Percentiles rank a stretch among this genome's conserved stretches.
Conservation (phyloP, 2,797 vertebrate species). For the Leptoclinus maculatus region DNA sequence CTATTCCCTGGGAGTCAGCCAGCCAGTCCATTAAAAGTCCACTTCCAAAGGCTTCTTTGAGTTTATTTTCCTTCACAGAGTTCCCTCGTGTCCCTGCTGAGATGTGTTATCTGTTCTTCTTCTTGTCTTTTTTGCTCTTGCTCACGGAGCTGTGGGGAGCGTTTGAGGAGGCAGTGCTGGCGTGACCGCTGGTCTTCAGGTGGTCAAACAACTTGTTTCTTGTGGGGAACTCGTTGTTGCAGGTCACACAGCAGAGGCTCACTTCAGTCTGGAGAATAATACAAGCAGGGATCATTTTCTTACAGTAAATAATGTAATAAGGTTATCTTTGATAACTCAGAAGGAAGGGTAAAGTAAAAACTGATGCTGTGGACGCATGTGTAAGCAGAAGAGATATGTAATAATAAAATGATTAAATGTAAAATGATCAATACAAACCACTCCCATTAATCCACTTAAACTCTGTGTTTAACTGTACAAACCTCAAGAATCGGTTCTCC, state of each 20-base stretch:
- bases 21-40: conserved; percentile 23
- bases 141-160: conserved; percentile 49
- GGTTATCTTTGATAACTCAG: not conserved
- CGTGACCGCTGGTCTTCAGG: conserved; percentile 92
- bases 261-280: conserved; percentile 78
- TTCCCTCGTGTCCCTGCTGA: not conserved
- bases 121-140: conserved; percentile 91
- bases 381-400: not conserved
- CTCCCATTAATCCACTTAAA: not conserved
- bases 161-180: conserved; percentile 79
- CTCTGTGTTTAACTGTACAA: conserved; percentile 28
- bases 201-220: conserved; percentile 98
- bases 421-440: not conserved
- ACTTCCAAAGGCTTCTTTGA: not conserved
- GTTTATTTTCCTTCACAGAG: not conserved
- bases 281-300: not conserved
- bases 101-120: conserved; percentile 89
- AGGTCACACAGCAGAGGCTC: conserved; percentile 88
- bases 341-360: not conserved
- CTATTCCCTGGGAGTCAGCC: not conserved
- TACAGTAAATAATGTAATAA: not conserved
- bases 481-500: conserved; percentile 84
- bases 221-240: conserved; percentile 88
- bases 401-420: not conserved
- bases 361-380: not conserved